Percentiles rank a stretch among this genome's conserved stretches.
phyloP scores from a whole-genome alignment of 2,113 vertebrate species.

The Calyptommatus sinebrachiatus region DNA sequence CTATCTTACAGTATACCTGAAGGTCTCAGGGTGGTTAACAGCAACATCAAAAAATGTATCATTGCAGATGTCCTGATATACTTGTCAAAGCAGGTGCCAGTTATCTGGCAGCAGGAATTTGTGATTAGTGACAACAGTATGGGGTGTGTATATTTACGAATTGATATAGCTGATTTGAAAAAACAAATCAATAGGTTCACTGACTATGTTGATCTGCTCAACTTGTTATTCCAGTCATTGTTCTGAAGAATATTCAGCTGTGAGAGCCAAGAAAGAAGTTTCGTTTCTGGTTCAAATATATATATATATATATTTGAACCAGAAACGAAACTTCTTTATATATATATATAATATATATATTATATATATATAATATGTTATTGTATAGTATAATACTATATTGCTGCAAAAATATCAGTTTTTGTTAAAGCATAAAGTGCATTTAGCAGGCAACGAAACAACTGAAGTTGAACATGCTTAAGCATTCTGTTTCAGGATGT shows the following conservation, averaged over 20 bases:
- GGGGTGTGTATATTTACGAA: not conserved
- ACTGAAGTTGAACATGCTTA: no score
- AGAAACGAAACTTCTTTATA: conserved; percentile 75
- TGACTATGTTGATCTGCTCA: conserved; percentile 84
- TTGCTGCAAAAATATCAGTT: no score
- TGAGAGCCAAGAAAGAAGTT: conserved; percentile 75
- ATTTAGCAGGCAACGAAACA: no score
- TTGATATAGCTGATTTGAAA: not conserved
- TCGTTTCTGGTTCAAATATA: conserved; percentile 65
- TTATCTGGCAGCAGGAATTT: not conserved
- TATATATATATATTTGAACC: conserved; percentile 58
- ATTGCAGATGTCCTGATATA: not conserved
- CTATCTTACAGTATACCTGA: no score
- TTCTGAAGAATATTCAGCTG: conserved; percentile 68
- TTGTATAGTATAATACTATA: no score
- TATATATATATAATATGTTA: no score
- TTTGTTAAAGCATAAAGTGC: no score
- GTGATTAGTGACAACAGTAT: not conserved
- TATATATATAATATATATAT: no score
- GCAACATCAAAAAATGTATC: no score
- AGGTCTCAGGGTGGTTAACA: no score
- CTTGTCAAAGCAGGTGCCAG: not conserved
- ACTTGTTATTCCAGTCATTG: conserved; percentile 76
- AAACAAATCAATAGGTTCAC: conserved; percentile 40
- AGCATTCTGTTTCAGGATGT: no score